Base-by-base conservation (phyloP, 1,140 invertebrate species). In the Euborellia annulipes region DNA sequence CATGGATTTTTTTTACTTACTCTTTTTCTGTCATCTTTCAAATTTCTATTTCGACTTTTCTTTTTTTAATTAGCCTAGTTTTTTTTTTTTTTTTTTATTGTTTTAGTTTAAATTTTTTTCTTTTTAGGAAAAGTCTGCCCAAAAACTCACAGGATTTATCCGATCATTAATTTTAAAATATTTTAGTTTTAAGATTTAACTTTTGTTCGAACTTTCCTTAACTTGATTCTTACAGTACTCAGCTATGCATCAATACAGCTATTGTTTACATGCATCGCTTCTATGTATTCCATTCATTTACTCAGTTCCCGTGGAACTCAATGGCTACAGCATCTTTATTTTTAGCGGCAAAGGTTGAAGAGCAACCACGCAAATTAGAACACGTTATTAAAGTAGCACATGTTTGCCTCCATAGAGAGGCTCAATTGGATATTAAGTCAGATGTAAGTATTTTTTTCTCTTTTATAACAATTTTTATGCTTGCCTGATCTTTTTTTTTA, bases 201-300 rank as follows among this genome's bases (percentile, higher is more conserved):
- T n/a, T n/a, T n/a, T n/a, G n/a, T n/a, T n/a, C n/a, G n/a, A n/a
- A n/a, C n/a, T n/a, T n/a, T n/a, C n/a, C n/a, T n/a, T n/a, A 27
- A 27, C 23, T 6, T 27, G 41, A 19, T 44, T 9, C 3, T 42
- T 50, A 50, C 64, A 88, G 84, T 54, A 82, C 79, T 18, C 86
- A 91, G 66, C 66, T 92, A 61, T 91, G 86, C 62, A 91, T 92
- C 55, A 91, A 91, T 62, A 92, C 89, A 46, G 88, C 87, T 23
- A 95, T 95, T 55, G 91, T 96, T n/a, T 97, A 95, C 57, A 94
- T 97, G 90, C 91, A 96, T 62, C 71, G 92, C 19, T 97, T 97
- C 66, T 97, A 93, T 63, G 86, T 93, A 64, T 93, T 90, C 64
- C 90, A 92, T 58, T 85, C 87, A 1, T 84, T 93, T 62, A 75